Evolutionary conservation across 2,113 vertebrate genomes (phyloP).

Genomic region (Amia ocellicauda): DNA sequence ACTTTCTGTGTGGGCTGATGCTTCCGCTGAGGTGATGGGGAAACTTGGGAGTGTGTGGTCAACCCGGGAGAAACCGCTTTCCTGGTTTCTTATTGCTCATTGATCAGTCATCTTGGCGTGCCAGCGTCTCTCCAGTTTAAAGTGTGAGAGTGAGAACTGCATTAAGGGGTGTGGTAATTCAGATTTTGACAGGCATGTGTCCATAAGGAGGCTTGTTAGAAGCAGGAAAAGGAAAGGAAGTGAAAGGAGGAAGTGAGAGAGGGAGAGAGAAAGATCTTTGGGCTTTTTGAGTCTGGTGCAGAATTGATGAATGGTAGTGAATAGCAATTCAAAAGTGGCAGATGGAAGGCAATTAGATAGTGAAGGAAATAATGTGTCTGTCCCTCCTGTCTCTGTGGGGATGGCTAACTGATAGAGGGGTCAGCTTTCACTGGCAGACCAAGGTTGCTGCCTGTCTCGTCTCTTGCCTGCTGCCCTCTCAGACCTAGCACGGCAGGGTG

Average conservation of each 20-base stretch:
- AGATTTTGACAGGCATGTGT: neutral
- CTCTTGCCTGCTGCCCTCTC: no score
- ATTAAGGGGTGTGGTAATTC: no score
- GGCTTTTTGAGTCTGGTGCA: constrained; percentile 8
- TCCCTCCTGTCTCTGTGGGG: constrained; percentile 23
- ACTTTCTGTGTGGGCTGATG: no score
- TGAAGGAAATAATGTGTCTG: constrained; percentile 31
- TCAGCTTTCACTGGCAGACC: neutral
- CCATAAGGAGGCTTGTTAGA: neutral
- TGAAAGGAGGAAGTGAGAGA: neutral
- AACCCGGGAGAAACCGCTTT: no score
- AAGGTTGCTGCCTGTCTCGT: neutral
- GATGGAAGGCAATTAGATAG: constrained; percentile 43
- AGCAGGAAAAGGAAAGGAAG: constrained; percentile 9
- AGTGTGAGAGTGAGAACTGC: no score
- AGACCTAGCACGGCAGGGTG: no score
- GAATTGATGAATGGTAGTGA: constrained; percentile 13
- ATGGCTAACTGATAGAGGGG: constrained; percentile 13
- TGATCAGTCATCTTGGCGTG: no score
- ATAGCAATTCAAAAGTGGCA: constrained; percentile 38
- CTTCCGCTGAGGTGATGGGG: neutral
- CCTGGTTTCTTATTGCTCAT: no score
- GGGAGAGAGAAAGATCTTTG: neutral
- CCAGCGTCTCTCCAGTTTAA: no score
- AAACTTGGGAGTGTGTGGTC: no score